Evolutionary conservation across 2,888 invertebrate species (phyloP).

Genomic region (Lamellibrachia satsuma): DNA sequence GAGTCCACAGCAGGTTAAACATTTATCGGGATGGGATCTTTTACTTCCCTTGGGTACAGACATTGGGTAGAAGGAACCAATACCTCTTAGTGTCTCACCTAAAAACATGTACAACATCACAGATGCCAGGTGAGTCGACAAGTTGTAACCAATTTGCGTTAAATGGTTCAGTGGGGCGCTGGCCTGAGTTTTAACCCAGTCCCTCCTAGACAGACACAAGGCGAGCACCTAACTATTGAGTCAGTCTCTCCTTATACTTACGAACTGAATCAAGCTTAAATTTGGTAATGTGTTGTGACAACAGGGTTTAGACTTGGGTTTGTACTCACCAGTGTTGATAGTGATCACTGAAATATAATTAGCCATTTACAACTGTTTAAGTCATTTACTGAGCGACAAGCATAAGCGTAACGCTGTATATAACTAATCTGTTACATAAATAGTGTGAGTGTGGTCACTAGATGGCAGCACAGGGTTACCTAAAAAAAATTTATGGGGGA

Average conservation of each 20-base stretch:
- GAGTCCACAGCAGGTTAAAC: too few relatives aligned
- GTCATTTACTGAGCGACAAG: background rate
- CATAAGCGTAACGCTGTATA: background rate
- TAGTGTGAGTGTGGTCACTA: background rate
- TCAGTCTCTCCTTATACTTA: background rate
- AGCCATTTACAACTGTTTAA: background rate
- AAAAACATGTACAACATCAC: too few relatives aligned
- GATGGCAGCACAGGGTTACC: too few relatives aligned
- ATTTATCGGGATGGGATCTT: too few relatives aligned
- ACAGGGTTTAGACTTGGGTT: background rate
- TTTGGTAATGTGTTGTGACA: background rate
- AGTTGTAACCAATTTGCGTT: too few relatives aligned
- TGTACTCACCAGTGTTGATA: background rate
- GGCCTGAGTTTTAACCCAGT: too few relatives aligned
- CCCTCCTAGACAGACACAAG: background rate
- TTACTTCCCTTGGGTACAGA: too few relatives aligned
- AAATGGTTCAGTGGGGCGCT: too few relatives aligned
- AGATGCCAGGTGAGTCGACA: too few relatives aligned
- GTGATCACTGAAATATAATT: background rate
- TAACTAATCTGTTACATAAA: background rate
- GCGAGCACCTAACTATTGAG: background rate
- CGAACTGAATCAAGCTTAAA: background rate
- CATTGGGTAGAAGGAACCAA: too few relatives aligned
- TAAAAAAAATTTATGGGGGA: too few relatives aligned
- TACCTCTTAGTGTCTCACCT: too few relatives aligned